Evolutionary conservation across 2,797 vertebrate genomes (phyloP).

Genomic region (Periophthalmus magnuspinnatus): DNA sequence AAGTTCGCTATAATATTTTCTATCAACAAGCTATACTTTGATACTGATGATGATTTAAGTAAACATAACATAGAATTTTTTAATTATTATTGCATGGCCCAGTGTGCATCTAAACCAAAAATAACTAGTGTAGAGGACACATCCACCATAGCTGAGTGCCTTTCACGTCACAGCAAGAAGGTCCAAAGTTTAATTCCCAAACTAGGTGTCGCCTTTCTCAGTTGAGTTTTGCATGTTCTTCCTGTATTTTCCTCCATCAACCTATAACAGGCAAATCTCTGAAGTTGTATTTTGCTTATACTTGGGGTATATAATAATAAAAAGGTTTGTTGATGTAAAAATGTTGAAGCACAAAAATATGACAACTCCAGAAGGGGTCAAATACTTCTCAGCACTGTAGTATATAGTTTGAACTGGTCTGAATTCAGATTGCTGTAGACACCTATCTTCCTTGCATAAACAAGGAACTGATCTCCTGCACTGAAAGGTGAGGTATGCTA

Average conservation of each 20-base stretch:
- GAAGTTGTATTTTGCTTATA: neutral
- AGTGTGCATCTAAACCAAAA: neutral
- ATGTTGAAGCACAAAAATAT: neutral
- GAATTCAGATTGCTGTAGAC: constrained; percentile 35
- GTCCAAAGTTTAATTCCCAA: too few relatives aligned
- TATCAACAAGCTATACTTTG: neutral
- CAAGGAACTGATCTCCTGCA: constrained; percentile 22
- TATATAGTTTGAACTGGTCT: constrained; percentile 48
- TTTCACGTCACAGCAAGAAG: neutral
- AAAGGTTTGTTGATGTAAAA: neutral
- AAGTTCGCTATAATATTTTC: neutral
- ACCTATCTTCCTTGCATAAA: constrained; percentile 35
- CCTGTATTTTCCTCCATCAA: too few relatives aligned
- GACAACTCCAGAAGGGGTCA: neutral
- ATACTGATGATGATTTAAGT: neutral
- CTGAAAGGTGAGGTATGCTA: constrained; percentile 34
- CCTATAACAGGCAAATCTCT: neutral
- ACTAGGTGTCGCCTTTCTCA: neutral
- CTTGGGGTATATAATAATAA: neutral
- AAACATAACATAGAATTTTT: neutral
- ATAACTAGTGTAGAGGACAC: neutral
- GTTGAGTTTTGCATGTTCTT: neutral
- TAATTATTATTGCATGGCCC: neutral
- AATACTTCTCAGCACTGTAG: neutral
- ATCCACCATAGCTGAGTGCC: neutral